Percentiles rank a stretch among this genome's conserved stretches.
Evolutionary conservation across 2,888 invertebrate genomes (phyloP).

Genomic region (Dexiosoma caninum): DNA sequence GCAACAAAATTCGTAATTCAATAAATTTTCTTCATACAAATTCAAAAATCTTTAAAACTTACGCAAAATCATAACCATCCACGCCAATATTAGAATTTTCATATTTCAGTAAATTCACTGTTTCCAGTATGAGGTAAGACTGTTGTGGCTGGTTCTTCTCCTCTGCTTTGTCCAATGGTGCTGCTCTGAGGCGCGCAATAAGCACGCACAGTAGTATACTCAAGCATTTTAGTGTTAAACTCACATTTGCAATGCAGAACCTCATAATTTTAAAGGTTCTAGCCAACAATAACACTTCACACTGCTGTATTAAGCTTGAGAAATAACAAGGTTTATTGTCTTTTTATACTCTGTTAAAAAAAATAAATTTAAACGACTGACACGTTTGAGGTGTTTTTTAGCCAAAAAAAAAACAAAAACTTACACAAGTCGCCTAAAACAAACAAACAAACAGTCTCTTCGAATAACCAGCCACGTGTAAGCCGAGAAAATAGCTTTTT

Average conservation of each 20-base stretch:
- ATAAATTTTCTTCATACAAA: neutral
- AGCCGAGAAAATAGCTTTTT: conserved; percentile 57
- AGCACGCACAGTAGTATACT: neutral
- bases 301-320: neutral
- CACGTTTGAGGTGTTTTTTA: conserved; percentile 64
- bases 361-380: neutral
- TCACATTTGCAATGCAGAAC: neutral
- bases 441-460: neutral
- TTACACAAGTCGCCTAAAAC: conserved; percentile 36
- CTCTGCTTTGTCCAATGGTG: conserved; percentile 66
- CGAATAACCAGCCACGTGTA: neutral
- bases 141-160: conserved; percentile 77
- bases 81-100: conserved; percentile 79
- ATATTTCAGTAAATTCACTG: conserved; percentile 79
- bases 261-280: conserved; percentile 10
- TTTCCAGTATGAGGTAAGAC: conserved; percentile 16
- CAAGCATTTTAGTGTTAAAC: neutral
- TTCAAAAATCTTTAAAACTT: conserved; percentile 52
- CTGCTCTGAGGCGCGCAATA: conserved; percentile 54
- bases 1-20: neutral
- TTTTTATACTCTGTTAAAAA: neutral
- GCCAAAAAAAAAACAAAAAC: conserved; percentile 55
- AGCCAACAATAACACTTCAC: neutral
- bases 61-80: conserved; percentile 73
- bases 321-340: neutral